A percentile compares a stretch with the other conserved stretches of the same genome.
phyloP scores from a whole-genome alignment of 2,888 invertebrate species.

The Oxytorus armatus region DNA sequence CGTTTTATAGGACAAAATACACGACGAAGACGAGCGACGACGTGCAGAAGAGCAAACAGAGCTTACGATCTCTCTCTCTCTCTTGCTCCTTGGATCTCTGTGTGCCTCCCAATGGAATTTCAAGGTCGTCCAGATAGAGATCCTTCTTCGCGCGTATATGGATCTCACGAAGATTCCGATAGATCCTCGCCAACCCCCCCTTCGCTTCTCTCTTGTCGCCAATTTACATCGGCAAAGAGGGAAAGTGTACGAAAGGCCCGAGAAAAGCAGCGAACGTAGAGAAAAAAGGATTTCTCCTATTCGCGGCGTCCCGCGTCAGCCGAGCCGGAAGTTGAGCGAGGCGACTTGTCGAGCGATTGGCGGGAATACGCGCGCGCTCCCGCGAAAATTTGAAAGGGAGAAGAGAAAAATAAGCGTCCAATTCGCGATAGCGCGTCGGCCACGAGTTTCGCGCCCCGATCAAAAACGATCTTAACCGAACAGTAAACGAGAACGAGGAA shows the following conservation, averaged over 20 bases:
- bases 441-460: no score
- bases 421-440: not conserved
- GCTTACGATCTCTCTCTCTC: slow-evolving; percentile 38
- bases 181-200: no score
- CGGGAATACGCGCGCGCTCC: no score
- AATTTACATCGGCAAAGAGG: not conserved
- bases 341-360: no score
- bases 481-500: no score
- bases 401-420: not conserved
- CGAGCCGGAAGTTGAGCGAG: no score
- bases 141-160: slow-evolving; percentile 59
- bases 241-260: not conserved
- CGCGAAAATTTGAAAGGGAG: no score
- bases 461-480: no score
- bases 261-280: no score
- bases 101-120: slow-evolving; percentile 60
- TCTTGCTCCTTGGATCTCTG: no score
- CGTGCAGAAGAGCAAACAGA: no score
- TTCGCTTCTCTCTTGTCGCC: slow-evolving; percentile 3
- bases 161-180: slow-evolving; percentile 51
- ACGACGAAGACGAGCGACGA: slow-evolving; percentile 16
- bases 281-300: not conserved
- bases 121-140: slow-evolving; percentile 63
- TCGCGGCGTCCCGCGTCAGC: not conserved
- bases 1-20: not conserved